Conservation (phyloP, 2,113 vertebrate genomes). For the Hippotragus niger region DNA sequence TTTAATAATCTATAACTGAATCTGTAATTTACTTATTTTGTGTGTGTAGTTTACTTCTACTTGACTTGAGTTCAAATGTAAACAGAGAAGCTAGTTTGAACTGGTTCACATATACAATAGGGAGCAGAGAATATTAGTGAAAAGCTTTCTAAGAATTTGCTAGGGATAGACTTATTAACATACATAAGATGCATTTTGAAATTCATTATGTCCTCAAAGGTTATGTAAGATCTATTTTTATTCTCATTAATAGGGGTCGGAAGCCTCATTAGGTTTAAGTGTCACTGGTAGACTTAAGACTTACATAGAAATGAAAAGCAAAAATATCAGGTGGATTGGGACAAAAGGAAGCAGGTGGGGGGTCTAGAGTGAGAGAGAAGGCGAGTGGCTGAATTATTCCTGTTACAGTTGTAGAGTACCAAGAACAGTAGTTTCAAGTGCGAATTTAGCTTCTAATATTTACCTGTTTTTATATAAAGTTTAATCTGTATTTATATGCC, state of each 20-base stretch:
- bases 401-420: background rate
- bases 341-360: background rate
- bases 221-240: conserved; percentile 44
- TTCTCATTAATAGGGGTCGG: conserved; percentile 47
- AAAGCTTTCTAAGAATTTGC: conserved; percentile 48
- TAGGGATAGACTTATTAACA: conserved; percentile 20
- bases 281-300: conserved; percentile 36
- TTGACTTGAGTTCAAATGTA: background rate
- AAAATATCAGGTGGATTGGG: background rate
- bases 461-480: conserved; percentile 11
- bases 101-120: background rate
- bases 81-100: background rate
- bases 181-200: conserved; percentile 38
- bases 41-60: background rate
- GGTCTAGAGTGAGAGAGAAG: background rate
- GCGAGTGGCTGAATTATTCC: background rate
- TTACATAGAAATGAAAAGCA: conserved; percentile 25
- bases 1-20: background rate
- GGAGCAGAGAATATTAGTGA: background rate
- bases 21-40: conserved; percentile 13
- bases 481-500: background rate
- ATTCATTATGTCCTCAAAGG: conserved; percentile 28
- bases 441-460: background rate
- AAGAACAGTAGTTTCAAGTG: background rate
- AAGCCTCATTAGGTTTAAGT: conserved; percentile 38